Conservation (phyloP, 1,140 invertebrate genomes). For the Ostrea denselamellosa region DNA sequence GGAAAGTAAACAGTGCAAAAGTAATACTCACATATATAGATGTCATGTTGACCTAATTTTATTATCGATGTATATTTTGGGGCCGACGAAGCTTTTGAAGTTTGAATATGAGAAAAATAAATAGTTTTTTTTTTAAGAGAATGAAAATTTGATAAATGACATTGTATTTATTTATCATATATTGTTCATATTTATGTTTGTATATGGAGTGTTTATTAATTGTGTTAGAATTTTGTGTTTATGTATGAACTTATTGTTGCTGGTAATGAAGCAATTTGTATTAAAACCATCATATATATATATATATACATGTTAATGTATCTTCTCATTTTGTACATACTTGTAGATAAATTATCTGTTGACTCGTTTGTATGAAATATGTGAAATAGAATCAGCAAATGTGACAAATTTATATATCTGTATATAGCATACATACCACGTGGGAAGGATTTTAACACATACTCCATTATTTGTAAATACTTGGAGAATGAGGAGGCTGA, state of each 20-base stretch:
- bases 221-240: background rate
- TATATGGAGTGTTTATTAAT: conserved; percentile 20
- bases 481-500: background rate
- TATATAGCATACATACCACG: background rate
- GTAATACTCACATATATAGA: too few relatives aligned
- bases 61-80: too few relatives aligned
- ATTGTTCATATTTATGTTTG: background rate
- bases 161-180: background rate
- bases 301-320: background rate
- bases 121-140: background rate
- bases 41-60: too few relatives aligned
- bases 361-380: background rate
- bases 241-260: background rate
- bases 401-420: background rate
- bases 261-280: background rate
- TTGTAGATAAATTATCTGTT: conserved; percentile 30
- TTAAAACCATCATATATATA: background rate
- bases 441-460: background rate
- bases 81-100: too few relatives aligned
- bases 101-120: background rate
- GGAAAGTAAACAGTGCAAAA: too few relatives aligned
- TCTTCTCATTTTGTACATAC: background rate
- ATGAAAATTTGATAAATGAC: background rate
- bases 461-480: background rate
- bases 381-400: conserved; percentile 23